These are phyloP conservation scores for Palythoa caribaeorum DNA, from an alignment of 92 coral and sea anemone species.

Conservation along the genomic window DNA sequence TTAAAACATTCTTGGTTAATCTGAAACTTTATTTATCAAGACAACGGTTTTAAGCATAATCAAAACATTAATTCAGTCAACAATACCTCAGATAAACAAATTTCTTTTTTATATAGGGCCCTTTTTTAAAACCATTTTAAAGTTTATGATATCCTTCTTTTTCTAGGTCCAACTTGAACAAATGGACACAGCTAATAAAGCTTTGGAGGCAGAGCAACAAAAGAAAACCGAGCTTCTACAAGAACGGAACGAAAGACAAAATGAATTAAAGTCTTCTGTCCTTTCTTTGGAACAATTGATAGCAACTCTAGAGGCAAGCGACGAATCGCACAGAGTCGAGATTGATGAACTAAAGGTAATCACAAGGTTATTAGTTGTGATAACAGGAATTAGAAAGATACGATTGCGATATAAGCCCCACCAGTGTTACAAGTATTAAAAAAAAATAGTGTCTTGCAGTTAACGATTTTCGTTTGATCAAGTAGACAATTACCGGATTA, in stretches of 20 bases:
- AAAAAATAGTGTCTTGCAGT: too few species aligned
- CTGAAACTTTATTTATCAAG: too few species aligned
- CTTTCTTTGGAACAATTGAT: constrained; percentile 53
- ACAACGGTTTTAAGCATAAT: too few species aligned
- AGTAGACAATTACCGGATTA: too few species aligned
- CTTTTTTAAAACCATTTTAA: neutral
- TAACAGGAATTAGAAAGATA: neutral
- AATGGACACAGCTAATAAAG: constrained; percentile 62
- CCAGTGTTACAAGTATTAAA: too few species aligned
- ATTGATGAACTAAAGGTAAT: constrained; percentile 41
- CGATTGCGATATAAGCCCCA: too few species aligned
- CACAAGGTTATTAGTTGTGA: neutral
- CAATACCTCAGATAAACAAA: too few species aligned
- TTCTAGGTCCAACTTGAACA: constrained; percentile 37
- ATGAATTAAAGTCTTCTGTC: constrained; percentile 45
- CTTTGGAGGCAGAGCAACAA: constrained; percentile 62
- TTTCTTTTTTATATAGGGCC: too few species aligned
- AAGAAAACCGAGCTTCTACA: constrained; percentile 51
- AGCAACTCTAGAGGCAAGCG: constrained; percentile 62
- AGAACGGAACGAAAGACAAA: constrained; percentile 40
- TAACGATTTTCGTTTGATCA: neutral
- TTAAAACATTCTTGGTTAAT: too few species aligned
- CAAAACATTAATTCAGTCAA: too few species aligned
- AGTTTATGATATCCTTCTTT: neutral
- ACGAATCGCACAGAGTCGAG: constrained; percentile 59